A percentile compares a stretch with the other conserved stretches of the same genome.
Conservation (phyloP, 2,797 vertebrate genomes). For the Tarsius wallacei region DNA sequence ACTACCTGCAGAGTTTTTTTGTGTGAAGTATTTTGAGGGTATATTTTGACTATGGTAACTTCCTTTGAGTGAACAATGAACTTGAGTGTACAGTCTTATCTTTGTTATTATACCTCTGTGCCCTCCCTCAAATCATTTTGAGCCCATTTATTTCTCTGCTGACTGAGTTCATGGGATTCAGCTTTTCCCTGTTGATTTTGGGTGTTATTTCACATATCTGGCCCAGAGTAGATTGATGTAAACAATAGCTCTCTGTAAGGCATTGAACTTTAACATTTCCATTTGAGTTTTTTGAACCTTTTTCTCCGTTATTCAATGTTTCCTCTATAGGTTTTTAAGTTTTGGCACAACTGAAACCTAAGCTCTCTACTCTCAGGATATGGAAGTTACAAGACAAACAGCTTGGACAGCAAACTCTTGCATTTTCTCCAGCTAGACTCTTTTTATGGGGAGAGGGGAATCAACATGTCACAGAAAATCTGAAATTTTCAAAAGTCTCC, state of each 20-base stretch:
- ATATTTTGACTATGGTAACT: not conserved
- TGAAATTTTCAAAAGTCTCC: not conserved
- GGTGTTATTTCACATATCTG: not conserved
- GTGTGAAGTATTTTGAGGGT: slow-evolving; percentile 11
- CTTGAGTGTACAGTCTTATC: not conserved
- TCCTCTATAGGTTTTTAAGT: slow-evolving; percentile 46
- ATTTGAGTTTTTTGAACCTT: slow-evolving; percentile 2
- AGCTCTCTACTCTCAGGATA: not conserved
- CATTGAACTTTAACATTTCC: not conserved
- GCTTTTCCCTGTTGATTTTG: slow-evolving; percentile 7
- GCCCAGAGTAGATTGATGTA: not conserved
- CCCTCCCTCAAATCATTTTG: not conserved
- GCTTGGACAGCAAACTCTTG: not conserved
- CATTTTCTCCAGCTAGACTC: not conserved
- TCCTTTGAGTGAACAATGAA: slow-evolving; percentile 25
- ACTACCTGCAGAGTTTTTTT: slow-evolving; percentile 24
- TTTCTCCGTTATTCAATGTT: slow-evolving; percentile 48
- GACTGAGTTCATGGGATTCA: not conserved
- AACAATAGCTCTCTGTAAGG: not conserved
- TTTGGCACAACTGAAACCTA: not conserved
- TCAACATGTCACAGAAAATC: not conserved
- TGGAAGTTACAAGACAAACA: slow-evolving; percentile 23
- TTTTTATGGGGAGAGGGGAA: not conserved
- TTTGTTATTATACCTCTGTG: not conserved
- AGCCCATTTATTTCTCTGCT: not conserved